Evolutionary conservation across 2,113 vertebrate genomes (phyloP).

Genomic region (Chrysochloris asiatica): DNA sequence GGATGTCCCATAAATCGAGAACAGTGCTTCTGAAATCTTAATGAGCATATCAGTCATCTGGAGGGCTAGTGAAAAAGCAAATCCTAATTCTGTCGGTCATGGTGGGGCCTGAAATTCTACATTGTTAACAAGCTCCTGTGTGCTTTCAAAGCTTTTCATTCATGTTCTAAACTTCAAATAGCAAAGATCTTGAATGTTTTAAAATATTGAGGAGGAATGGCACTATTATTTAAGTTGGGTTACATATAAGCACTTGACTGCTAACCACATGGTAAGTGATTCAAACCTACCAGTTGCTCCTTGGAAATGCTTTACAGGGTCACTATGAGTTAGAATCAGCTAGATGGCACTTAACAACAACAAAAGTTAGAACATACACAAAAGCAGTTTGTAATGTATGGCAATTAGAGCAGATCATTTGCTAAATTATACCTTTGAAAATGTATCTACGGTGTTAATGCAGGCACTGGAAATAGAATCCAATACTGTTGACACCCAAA

Average conservation of each 20-base stretch:
- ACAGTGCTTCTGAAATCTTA: background rate
- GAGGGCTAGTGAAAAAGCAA: constrained; percentile 2
- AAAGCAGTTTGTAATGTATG: too few species aligned
- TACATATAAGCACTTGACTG: too few species aligned
- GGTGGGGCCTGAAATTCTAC: background rate
- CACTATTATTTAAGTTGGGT: background rate
- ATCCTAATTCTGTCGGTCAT: background rate
- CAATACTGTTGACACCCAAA: background rate
- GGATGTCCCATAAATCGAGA: background rate
- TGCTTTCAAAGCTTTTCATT: background rate
- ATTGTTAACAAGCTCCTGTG: background rate
- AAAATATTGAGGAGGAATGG: background rate
- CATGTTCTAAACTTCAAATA: background rate
- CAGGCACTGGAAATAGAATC: background rate
- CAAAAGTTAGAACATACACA: too few species aligned
- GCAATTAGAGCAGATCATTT: background rate
- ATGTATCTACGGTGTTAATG: background rate
- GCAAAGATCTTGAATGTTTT: background rate
- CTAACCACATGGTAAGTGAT: too few species aligned
- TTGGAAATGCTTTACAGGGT: too few species aligned
- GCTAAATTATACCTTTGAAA: background rate
- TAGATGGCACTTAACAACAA: too few species aligned
- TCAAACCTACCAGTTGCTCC: too few species aligned
- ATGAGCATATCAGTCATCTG: background rate
- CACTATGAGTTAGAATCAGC: too few species aligned